Conservation (phyloP, 35 echinoderm and acorn worm genomes). For the Antedon bifida region DNA sequence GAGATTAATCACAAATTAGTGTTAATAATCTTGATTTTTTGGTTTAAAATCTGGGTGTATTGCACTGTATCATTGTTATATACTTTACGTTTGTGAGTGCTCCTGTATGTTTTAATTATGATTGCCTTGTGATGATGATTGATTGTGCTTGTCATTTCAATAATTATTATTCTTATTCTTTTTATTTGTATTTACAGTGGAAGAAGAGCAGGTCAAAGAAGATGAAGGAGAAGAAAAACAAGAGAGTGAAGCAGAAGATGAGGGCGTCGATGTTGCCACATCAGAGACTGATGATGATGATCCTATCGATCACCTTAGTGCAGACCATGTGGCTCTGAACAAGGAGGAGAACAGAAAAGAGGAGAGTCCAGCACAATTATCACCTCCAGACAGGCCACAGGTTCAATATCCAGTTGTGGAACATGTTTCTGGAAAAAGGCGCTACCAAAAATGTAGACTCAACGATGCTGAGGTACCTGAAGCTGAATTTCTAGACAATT, state of each 20-base stretch:
- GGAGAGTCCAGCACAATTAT: neutral
- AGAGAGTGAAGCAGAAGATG: neutral
- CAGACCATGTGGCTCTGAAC: neutral
- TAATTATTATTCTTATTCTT: too few relatives aligned
- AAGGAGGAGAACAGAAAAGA: neutral
- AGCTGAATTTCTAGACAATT: too few relatives aligned
- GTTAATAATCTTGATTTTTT: too few relatives aligned
- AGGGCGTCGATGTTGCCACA: neutral
- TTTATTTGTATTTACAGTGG: neutral
- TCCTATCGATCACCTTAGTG: neutral
- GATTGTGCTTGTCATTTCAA: too few relatives aligned
- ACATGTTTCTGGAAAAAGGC: too few relatives aligned
- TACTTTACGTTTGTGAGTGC: too few relatives aligned
- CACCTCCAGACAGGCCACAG: too few relatives aligned
- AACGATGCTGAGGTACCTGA: neutral
- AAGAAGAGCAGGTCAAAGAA: neutral
- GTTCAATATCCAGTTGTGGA: neutral
- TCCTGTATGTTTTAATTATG: too few relatives aligned
- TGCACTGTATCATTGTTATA: too few relatives aligned
- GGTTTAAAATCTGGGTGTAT: too few relatives aligned
- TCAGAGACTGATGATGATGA: neutral
- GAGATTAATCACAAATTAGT: neutral
- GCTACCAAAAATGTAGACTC: neutral
- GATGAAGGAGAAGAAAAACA: neutral
- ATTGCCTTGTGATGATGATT: too few relatives aligned